phyloP scores from a whole-genome alignment of 2,113 vertebrate species.

The Bettongia penicillata region DNA sequence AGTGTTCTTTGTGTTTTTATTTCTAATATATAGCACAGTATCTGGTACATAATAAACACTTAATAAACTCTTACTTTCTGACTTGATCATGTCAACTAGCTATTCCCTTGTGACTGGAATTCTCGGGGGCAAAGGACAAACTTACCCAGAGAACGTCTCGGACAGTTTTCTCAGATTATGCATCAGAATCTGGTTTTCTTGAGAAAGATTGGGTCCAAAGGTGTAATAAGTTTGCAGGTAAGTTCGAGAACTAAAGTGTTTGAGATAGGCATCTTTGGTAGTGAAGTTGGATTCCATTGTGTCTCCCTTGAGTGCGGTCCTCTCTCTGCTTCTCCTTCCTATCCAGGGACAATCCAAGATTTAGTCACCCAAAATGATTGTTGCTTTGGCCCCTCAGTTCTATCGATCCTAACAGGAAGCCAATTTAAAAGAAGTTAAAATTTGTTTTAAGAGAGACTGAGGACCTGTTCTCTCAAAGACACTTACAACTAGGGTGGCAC shows the following conservation, averaged over 20 bases:
- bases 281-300: conserved; percentile 72
- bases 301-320: not conserved
- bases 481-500: not conserved
- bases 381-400: not conserved
- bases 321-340: not conserved
- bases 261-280: conserved; percentile 77
- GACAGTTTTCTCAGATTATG: conserved; percentile 77
- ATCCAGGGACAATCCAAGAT: not conserved
- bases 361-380: not conserved
- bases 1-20: not conserved
- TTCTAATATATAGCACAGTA: not conserved
- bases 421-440: not conserved
- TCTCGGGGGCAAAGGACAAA: not conserved
- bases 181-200: conserved; percentile 66
- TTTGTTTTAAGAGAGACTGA: not conserved
- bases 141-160: conserved; percentile 81
- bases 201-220: conserved; percentile 55
- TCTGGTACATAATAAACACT: not conserved
- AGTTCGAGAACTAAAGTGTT: conserved; percentile 74
- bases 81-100: not conserved
- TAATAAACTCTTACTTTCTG: not conserved
- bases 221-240: conserved; percentile 80
- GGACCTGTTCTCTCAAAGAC: not conserved
- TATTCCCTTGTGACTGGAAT: not conserved
- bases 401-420: not conserved